Evolutionary conservation across 2,113 vertebrate genomes (phyloP).

Genomic region (Myrmecophaga tridactyla): DNA sequence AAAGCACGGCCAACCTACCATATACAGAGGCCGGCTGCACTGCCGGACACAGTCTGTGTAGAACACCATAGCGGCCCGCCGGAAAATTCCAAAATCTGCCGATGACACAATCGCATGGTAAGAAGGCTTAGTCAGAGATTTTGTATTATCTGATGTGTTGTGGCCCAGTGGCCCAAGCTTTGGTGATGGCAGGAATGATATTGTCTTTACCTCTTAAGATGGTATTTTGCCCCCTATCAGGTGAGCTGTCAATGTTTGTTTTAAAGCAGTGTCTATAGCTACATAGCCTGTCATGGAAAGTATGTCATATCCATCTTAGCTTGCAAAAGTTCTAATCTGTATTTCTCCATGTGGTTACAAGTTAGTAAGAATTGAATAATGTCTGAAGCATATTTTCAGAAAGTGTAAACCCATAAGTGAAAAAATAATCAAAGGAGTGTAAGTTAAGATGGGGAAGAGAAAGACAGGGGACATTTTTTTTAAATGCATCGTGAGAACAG

Average conservation of each 20-base stretch:
- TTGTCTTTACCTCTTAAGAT: neutral
- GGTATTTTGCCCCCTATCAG: neutral
- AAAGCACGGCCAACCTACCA: constrained; percentile 76
- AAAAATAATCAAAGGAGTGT: neutral
- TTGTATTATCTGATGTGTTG: too few species aligned
- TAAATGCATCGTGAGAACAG: neutral
- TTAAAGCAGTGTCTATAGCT: neutral
- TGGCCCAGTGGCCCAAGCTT: too few species aligned
- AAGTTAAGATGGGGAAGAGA: neutral
- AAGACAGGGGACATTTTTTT: neutral
- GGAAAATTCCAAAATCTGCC: constrained; percentile 85
- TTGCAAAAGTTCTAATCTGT: neutral
- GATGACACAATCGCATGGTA: constrained; percentile 52
- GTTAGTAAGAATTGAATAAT: neutral
- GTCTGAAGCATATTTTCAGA: neutral
- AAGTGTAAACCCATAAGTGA: neutral
- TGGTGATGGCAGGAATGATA: neutral
- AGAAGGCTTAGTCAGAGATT: neutral
- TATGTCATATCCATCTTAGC: neutral
- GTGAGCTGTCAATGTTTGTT: neutral
- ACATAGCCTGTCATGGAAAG: neutral
- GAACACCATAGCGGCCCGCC: constrained; percentile 81
- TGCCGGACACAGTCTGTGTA: constrained; percentile 87
- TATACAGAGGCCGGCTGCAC: constrained; percentile 87
- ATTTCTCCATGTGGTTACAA: neutral